A percentile compares a stretch with the other conserved stretches of the same genome.
phyloP scores from a whole-genome alignment of 2,888 invertebrate species.

The Dynastes tityus region DNA sequence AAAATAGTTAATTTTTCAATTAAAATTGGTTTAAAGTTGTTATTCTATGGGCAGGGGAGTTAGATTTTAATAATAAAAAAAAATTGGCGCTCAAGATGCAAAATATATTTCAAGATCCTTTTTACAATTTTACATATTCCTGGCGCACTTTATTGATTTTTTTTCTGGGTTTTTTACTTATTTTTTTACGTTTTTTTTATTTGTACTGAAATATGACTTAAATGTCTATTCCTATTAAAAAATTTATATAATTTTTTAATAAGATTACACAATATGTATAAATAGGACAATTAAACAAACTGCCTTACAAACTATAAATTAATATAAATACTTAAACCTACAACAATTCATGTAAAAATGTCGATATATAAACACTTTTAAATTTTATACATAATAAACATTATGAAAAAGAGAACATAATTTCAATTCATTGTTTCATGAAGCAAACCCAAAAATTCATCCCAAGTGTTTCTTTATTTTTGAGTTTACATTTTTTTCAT shows the following conservation, averaged over 20 bases:
- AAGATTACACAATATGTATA: constrained; percentile 64
- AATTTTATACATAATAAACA: constrained; percentile 51
- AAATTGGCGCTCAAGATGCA: constrained; percentile 66
- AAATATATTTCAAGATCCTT: constrained; percentile 67
- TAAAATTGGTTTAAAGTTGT: too few species aligned
- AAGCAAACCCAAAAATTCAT: constrained; percentile 47
- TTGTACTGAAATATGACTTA: constrained; percentile 68
- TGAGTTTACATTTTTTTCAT: constrained; percentile 34
- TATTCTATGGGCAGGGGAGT: too few species aligned
- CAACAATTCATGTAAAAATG: constrained; percentile 59
- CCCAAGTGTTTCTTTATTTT: constrained; percentile 1
- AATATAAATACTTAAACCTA: constrained; percentile 67
- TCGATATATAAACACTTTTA: constrained; percentile 56
- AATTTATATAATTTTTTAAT: constrained; percentile 64
- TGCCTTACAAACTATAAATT: constrained; percentile 66
- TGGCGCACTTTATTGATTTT: constrained; percentile 65
- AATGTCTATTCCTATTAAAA: constrained; percentile 67
- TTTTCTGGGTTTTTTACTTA: constrained; percentile 64
- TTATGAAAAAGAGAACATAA: constrained; percentile 52
- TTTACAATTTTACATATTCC: constrained; percentile 64
- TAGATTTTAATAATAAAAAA: constrained; percentile 52
- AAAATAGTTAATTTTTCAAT: too few species aligned
- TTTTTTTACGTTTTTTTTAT: constrained; percentile 63
- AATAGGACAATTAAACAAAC: constrained; percentile 62
- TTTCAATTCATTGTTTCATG: constrained; percentile 44